Evolutionary conservation across 2,888 invertebrate species (phyloP), one percentile per base, ranked within the genome.

Genomic region (Synanthedon vespiformis): DNA sequence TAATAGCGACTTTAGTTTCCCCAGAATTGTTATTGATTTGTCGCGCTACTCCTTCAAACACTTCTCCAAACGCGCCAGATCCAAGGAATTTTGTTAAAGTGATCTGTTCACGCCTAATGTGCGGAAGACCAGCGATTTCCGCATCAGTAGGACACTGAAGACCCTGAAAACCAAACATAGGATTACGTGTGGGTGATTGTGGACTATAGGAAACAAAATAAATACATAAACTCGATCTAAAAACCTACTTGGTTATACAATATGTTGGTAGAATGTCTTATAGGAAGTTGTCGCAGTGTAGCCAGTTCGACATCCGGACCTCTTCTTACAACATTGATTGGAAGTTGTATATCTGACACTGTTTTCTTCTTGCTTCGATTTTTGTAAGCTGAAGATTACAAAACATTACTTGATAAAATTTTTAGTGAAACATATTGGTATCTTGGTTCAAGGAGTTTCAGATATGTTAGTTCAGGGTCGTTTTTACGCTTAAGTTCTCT

Each of bases 41-140:
- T 59, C 91, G 90, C 0, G 96, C 95, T 56, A 93, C 89, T 0
- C 98, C 99, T 84, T 97, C 96, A 73, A 95, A 97, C 1, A 99
- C 99, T 80, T 98, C 97, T 0, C 99, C 99, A 70, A 99, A 99
- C 0, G 98, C 98, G 0, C 99, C 99, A 55, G 95, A 95, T 0
- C 98, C 99, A 52, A 99, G 88, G 72, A 97, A 96, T 69, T 95
- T 95, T 12, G 92, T 93, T 34, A 97, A 82, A 0, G 93, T 94
- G 54, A 99, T 94, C 72, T 97, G 95, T 58, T 94, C 94, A 56
- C 95, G 90, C 41, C 92, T 89, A 55, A 98, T 94, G 74, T 95
- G 95, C 0, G 98, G 97, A 53, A 97, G 77, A 51, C 92, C 88
- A 2, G 94, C 92, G 57, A 95, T 89, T 60, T 95, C 95, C 11